Conservation (phyloP, 2,113 vertebrate species). For the Oostethus manadensis region DNA sequence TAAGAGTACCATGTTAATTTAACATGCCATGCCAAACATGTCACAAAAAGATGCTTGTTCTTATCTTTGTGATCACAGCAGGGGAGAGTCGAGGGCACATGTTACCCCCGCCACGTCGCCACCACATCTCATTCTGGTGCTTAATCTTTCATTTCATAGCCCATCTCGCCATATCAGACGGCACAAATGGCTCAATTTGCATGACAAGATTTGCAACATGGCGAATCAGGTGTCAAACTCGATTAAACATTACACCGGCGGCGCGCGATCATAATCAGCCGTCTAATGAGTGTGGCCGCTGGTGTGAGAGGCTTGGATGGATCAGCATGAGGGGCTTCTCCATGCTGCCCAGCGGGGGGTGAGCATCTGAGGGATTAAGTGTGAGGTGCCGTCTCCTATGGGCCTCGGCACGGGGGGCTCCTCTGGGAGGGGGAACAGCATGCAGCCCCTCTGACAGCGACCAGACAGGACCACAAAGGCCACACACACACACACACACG, state of each 20-base stretch:
- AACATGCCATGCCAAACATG: constrained; percentile 76
- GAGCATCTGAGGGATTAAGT: constrained; percentile 60
- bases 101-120: constrained; percentile 55
- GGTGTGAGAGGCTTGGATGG: constrained; percentile 75
- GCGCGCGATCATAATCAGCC: constrained; percentile 98
- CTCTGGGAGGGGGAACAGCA: constrained; percentile 80
- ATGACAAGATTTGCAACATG: constrained; percentile 99
- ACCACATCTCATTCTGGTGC: constrained; percentile 82
- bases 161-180: constrained; percentile 99
- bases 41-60: constrained; percentile 80
- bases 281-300: constrained; percentile 86
- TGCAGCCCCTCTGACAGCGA: constrained; percentile 71
- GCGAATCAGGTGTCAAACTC: constrained; percentile 99
- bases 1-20: constrained; percentile 79
- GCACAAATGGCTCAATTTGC: constrained; percentile 99
- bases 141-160: constrained; percentile 99
- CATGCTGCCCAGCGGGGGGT: constrained; percentile 85
- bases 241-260: constrained; percentile 99
- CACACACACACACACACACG: constrained; percentile 75
- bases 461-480: constrained; percentile 85
- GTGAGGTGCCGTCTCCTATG: constrained; percentile 68
- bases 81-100: constrained; percentile 82
- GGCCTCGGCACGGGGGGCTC: constrained; percentile 81
- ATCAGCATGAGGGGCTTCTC: constrained; percentile 79
- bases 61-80: constrained; percentile 91